These are phyloP conservation scores for Pristionchus mayeri DNA, from an alignment of 2,888 invertebrate species.

Conservation along the genomic window DNA sequence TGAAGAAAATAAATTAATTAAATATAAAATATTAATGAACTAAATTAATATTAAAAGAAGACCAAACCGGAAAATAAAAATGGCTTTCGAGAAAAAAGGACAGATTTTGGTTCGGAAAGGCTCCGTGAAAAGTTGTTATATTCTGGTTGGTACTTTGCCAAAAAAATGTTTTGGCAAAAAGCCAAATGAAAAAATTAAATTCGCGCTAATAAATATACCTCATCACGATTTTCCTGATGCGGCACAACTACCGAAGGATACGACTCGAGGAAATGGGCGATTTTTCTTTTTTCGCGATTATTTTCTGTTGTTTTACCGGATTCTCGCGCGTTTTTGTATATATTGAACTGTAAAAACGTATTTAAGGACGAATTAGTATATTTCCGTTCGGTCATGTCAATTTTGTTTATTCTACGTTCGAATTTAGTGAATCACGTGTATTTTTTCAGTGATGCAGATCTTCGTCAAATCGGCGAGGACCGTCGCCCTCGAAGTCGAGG, in stretches of 20 bases:
- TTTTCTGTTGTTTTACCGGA: not conserved
- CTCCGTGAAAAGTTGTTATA: too few relatives aligned
- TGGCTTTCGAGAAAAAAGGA: too few relatives aligned
- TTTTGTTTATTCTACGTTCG: too few relatives aligned
- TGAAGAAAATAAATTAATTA: too few relatives aligned
- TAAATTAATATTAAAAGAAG: not conserved
- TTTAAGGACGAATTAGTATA: too few relatives aligned
- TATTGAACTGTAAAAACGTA: too few relatives aligned
- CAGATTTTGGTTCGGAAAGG: too few relatives aligned
- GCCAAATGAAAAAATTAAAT: not conserved
- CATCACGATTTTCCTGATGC: not conserved
- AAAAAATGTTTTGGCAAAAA: not conserved
- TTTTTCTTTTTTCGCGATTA: conserved; percentile 50
- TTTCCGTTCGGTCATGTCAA: too few relatives aligned
- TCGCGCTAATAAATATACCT: not conserved
- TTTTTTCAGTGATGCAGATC: conserved; percentile 86
- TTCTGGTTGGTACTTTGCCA: too few relatives aligned
- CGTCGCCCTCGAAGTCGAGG: conserved; percentile 79
- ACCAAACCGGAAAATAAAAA: not conserved
- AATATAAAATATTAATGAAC: too few relatives aligned
- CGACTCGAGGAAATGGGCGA: not conserved
- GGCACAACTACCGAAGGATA: not conserved
- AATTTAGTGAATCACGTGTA: too few relatives aligned
- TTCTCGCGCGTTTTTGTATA: not conserved
- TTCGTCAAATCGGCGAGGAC: conserved; percentile 95